Base-by-base conservation (phyloP, 1,140 invertebrate species). In the Musca vetustissima region DNA sequence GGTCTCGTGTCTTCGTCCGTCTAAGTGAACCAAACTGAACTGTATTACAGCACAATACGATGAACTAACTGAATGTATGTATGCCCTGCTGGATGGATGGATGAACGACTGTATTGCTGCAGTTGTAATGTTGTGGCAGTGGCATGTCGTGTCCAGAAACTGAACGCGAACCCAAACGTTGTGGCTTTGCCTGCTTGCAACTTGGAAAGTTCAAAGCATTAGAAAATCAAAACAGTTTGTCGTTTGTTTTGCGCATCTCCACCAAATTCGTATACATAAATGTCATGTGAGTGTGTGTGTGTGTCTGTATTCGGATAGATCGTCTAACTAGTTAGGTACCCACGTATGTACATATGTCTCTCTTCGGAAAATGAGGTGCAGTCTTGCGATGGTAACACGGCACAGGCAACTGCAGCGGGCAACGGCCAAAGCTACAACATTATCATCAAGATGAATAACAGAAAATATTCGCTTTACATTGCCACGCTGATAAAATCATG, bases 1-100 rank as follows among this genome's bases (percentile, higher is more conserved):
- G 43, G 64, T 52, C 47, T 50, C 43, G 64, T 66, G 47, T 66
- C 64, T 49, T 49, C 64, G 64, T 61, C 28, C 64, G 64, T 61
- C 28, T 61, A 61, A 61, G 57, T 61, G 28, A 43, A 61, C 57
- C 36, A 43, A 25, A 59, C 17, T 22, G 21, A 24, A 24, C 52
- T 24, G 24, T 13, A 53, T 53, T 21, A 21, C 19, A 21, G 4
- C 52, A 53, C 19, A 53, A 15, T 28, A 28, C 28, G 28, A 8
- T 28, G 28, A 28, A 28, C 24, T 22, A 4, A 9, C 24, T 36
- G 15, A n/a, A 52, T 7, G 47, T 24, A 24, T 48, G 48, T 52
- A 50, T 50, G 64, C 22, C 36, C 13, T 17, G 19, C n/a, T 52
- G 64, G n/a, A 65, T 28, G 19, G 48, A 32, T 25, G 22, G 21